phyloP scores from a whole-genome alignment of 2,797 vertebrate genomes.

The Sebastes ruberrimus region DNA sequence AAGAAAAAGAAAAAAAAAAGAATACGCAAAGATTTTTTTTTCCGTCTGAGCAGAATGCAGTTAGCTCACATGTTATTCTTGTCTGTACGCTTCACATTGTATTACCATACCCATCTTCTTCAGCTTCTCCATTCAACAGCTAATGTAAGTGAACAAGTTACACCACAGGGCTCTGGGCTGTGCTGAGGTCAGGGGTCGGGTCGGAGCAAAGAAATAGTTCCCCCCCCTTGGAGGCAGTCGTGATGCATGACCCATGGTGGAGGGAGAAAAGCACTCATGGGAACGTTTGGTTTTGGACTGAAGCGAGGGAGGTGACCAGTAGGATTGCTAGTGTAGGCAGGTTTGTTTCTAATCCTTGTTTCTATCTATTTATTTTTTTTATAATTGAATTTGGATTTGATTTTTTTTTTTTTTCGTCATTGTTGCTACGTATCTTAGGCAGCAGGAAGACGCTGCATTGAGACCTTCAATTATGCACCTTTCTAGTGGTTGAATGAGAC shows the following conservation, averaged over 20 bases:
- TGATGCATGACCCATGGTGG: neutral
- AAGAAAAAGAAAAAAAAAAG: slow-evolving; percentile 56
- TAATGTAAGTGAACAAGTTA: slow-evolving; percentile 90
- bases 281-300: slow-evolving; percentile 9
- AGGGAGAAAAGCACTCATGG: slow-evolving; percentile 21
- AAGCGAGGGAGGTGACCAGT: slow-evolving; percentile 32
- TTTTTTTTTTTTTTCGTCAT: slow-evolving; percentile 22
- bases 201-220: neutral
- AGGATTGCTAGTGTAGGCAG: slow-evolving; percentile 56
- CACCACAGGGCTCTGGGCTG: slow-evolving; percentile 80
- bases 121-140: slow-evolving; percentile 93
- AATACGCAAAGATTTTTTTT: slow-evolving; percentile 71
- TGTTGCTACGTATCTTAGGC: slow-evolving; percentile 54
- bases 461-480: slow-evolving; percentile 68
- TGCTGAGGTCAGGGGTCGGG: slow-evolving; percentile 47
- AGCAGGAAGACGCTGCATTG: slow-evolving; percentile 1
- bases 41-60: slow-evolving; percentile 89
- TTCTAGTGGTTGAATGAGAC: slow-evolving; percentile 76
- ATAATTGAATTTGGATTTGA: slow-evolving; percentile 70
- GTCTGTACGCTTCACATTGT: slow-evolving; percentile 88
- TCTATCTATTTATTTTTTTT: slow-evolving; percentile 65
- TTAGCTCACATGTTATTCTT: slow-evolving; percentile 88
- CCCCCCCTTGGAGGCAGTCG: neutral
- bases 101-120: slow-evolving; percentile 89
- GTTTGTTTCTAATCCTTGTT: slow-evolving; percentile 69